Evolutionary conservation across 2,113 vertebrate genomes (phyloP), one percentile per base, ranked within the genome.

Genomic region (Tapirus terrestris): DNA sequence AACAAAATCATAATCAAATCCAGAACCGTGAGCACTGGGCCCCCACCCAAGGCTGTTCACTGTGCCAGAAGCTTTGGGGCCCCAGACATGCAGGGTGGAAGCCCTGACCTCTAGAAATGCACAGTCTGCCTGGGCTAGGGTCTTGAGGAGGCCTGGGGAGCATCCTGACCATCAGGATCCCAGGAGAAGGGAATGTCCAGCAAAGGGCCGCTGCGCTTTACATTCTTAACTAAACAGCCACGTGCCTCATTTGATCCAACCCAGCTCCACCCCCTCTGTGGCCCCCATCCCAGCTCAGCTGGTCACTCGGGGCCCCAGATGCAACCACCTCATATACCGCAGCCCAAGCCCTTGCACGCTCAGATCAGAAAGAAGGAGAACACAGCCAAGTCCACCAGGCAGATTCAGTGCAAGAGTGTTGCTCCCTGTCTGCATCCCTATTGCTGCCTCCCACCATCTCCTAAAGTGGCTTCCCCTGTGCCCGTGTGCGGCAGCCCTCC

Each of bases 1-100:
- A 97, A 96, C 75, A 92, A 82, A 96, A 80, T 53, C 81, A 68
- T 94, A 94, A 98, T 96, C 88, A 94, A 93, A 94, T 88, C 97
- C 97, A 98, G 95, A 95, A 53, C 95, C 21, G 3, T 4, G 21
- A 43, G n/a, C 16, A 45, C 31, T 8, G 75, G 77, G 29, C 53
- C 43, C 31, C 51, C 75, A 61, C 89, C 61, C 63, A 16, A 5
- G 39, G 87, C 92, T 6, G 3, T 33, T 72, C 25, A 14, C 68
- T 93, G 61, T 84, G 80, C 92, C 88, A 80, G 83, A 82, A 80
- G 85, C 43, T 60, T 33, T 2, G 33, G 65, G 29, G 3, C 61
- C 65, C 43, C 25, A 43, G 25, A 77, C 36, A 45, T 1, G 20
- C 56, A 92, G n/a, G 56, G 63, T 3, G 23, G 61, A 82, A 77